Percentiles rank a stretch among this genome's conserved stretches.
Conservation (phyloP, 2,888 invertebrate species). For the Hemicrepidius hirtus region DNA sequence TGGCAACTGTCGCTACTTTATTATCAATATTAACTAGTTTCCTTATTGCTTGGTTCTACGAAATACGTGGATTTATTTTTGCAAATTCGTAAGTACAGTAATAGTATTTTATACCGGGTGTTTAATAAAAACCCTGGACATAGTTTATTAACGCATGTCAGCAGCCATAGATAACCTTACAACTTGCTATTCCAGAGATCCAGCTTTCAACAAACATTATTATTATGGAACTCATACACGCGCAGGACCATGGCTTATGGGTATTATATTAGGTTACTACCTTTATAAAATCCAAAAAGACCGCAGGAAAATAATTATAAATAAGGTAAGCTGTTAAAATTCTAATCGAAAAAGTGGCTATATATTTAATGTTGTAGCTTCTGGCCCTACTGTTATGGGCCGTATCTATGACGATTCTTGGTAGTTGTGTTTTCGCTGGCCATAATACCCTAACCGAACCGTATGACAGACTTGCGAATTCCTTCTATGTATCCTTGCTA, state of each 20-base stretch:
- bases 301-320: background rate
- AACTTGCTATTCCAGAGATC: no score
- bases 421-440: conserved; percentile 60
- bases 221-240: conserved; percentile 63
- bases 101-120: no score
- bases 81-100: background rate
- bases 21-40: background rate
- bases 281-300: conserved; percentile 55
- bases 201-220: no score
- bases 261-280: conserved; percentile 60
- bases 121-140: no score
- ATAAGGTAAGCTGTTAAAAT: background rate
- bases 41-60: background rate
- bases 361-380: background rate
- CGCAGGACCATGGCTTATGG: conserved; percentile 64
- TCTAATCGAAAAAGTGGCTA: background rate
- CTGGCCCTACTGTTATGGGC: background rate
- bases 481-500: conserved; percentile 67
- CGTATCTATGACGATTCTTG: conserved; percentile 38
- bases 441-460: conserved; percentile 58
- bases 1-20: background rate
- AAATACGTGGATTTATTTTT: background rate
- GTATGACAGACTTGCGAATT: conserved; percentile 58
- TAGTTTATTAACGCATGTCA: no score
- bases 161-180: no score